Evolutionary conservation across 1,140 invertebrate species (phyloP).

Genomic region (Scaptomyza pallida): DNA sequence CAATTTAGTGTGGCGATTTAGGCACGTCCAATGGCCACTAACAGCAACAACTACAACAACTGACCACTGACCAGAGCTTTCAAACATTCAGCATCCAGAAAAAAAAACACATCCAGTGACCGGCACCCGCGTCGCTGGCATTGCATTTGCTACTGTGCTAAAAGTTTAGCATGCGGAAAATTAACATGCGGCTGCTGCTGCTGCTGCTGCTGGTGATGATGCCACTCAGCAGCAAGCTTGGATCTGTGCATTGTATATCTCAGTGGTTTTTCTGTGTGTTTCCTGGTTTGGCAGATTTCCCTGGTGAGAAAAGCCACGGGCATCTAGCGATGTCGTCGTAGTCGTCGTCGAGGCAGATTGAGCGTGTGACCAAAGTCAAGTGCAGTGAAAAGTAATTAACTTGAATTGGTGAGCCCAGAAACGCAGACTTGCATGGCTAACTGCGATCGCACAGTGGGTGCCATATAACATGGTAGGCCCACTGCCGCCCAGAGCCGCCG

Average conservation of each 20-base stretch:
- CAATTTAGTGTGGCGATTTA: constrained; percentile 80
- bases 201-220: constrained; percentile 31
- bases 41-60: constrained; percentile 3
- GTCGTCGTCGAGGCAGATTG: constrained; percentile 50
- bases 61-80: constrained; percentile 18
- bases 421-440: constrained; percentile 29
- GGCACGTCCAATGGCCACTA: constrained; percentile 64
- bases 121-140: constrained; percentile 61
- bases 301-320: constrained; percentile 79
- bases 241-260: constrained; percentile 45
- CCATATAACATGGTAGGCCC: constrained; percentile 29
- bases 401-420: constrained; percentile 62
- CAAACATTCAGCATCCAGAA: constrained; percentile 32
- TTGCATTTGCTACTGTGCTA: constrained; percentile 74
- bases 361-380: constrained; percentile 82
- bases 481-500: constrained; percentile 11
- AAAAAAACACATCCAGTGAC: constrained; percentile 10
- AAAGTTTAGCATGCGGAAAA: constrained; percentile 82
- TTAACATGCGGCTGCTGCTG: constrained; percentile 73
- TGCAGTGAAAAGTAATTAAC: constrained; percentile 83
- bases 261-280: constrained; percentile 50
- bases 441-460: constrained; percentile 63
- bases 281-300: constrained; percentile 72
- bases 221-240: constrained; percentile 57
- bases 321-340: constrained; percentile 41